Evolutionary conservation across 2,113 vertebrate genomes (phyloP).

Genomic region (Amblyopsis rosae): DNA sequence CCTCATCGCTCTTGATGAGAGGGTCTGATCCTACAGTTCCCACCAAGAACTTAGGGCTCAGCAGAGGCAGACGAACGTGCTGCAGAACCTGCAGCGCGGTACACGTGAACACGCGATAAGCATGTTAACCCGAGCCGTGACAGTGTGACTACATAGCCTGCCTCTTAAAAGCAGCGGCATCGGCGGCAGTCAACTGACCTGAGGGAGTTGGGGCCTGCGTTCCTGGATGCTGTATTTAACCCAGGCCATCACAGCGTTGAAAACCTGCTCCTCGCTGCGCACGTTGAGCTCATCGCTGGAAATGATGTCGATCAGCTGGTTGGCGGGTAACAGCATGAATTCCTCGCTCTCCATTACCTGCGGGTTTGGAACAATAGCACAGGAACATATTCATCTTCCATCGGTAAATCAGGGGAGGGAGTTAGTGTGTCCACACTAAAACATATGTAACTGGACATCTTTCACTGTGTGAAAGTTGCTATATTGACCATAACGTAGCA

Average conservation of each 20-base stretch:
- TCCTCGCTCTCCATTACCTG: conserved; percentile 99
- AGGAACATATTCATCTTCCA: neutral
- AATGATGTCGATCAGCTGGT: conserved; percentile 98
- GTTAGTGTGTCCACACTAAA: no score
- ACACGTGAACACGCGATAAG: neutral
- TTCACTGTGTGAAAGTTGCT: no score
- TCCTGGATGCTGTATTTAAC: conserved; percentile 99
- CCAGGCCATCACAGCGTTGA: conserved; percentile 98
- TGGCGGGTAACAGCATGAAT: conserved; percentile 97
- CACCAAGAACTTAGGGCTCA: conserved; percentile 97
- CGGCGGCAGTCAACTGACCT: conserved; percentile 73
- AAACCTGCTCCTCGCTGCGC: conserved; percentile 97
- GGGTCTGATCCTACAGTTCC: conserved; percentile 97
- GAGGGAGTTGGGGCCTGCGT: conserved; percentile 91
- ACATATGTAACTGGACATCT: no score
- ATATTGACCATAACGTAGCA: no score
- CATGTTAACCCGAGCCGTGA: neutral
- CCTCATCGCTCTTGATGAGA: conserved; percentile 97
- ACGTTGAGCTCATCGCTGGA: conserved; percentile 98
- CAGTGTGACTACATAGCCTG: no score
- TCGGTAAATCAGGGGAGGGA: no score
- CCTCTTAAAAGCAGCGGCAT: neutral
- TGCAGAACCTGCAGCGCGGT: conserved; percentile 85
- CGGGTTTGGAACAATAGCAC: neutral
- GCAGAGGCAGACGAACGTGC: conserved; percentile 91